Percentiles rank a stretch among this genome's conserved stretches.
Evolutionary conservation across 2,797 vertebrate species (phyloP).

Genomic region (Arvicola amphibius): DNA sequence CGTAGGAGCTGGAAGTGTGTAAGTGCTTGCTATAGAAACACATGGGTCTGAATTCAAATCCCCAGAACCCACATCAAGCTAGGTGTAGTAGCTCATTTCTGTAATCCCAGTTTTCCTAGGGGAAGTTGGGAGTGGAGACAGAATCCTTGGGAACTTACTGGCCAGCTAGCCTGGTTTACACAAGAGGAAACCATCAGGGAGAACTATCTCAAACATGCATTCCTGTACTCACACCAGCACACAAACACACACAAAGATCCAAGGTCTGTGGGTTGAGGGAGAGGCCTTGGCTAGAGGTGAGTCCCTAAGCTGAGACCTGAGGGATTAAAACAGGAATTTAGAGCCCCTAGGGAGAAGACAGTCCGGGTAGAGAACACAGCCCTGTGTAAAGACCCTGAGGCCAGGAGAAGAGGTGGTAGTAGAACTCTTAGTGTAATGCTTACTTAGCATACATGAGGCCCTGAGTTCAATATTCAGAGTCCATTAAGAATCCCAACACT

Average conservation of each 20-base stretch:
- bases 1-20: not conserved
- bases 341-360: not conserved
- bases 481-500: not conserved
- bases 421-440: not conserved
- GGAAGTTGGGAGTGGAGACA: not conserved
- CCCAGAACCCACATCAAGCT: not conserved
- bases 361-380: not conserved
- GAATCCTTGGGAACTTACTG: not conserved
- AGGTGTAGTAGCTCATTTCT: not conserved
- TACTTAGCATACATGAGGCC: not conserved
- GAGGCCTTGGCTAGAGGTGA: not conserved
- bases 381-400: not conserved
- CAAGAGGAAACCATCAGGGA: not conserved
- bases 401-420: not conserved
- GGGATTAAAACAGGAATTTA: not conserved
- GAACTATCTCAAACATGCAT: not conserved
- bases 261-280: not conserved
- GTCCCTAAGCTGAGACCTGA: constrained; percentile 4
- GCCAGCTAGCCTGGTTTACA: not conserved
- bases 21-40: not conserved
- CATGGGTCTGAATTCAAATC: not conserved
- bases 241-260: not conserved
- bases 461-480: not conserved
- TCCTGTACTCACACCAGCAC: not conserved
- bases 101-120: not conserved